These are phyloP conservation scores for Megaceryle maxima DNA, from an alignment of 2,113 vertebrate species.

Conservation along the genomic window DNA sequence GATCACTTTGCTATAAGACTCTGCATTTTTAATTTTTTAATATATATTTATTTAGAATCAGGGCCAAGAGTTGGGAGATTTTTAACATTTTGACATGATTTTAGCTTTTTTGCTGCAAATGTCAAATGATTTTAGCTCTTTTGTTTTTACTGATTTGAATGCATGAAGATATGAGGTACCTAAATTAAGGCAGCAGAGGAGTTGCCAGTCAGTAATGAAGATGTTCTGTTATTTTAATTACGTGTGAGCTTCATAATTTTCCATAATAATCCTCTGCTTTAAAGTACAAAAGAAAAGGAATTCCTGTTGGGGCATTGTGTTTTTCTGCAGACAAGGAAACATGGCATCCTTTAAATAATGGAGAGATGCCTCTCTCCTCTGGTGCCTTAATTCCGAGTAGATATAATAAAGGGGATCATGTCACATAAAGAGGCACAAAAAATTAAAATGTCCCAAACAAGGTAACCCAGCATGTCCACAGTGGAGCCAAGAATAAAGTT, in stretches of 20 bases:
- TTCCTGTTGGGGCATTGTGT: not conserved
- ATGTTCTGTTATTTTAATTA: conserved; percentile 11
- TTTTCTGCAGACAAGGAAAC: conserved; percentile 1
- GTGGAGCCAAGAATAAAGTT: not conserved
- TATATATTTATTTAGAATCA: not conserved
- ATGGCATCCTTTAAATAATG: not conserved
- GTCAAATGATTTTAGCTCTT: not conserved
- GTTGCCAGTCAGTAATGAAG: conserved; percentile 4
- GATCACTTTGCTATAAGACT: not conserved
- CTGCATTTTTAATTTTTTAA: not conserved
- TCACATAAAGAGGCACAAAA: not conserved
- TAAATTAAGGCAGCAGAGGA: conserved; percentile 37
- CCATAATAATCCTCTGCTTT: conserved; percentile 27
- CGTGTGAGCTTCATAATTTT: conserved; percentile 20
- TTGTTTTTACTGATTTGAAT: conserved; percentile 23
- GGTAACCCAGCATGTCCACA: not conserved
- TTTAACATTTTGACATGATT: not conserved
- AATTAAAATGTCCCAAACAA: not conserved
- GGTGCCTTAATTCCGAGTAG: not conserved
- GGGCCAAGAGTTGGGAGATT: not conserved
- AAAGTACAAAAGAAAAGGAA: conserved; percentile 7
- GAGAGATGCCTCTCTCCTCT: not conserved
- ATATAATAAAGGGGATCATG: not conserved
- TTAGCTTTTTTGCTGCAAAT: not conserved
- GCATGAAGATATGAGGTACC: not conserved